A percentile compares a stretch with the other conserved stretches of the same genome.
These are phyloP conservation scores for Pseudotriccus pelzelni DNA, from an alignment of 2,797 vertebrate species.

Conservation along the genomic window DNA sequence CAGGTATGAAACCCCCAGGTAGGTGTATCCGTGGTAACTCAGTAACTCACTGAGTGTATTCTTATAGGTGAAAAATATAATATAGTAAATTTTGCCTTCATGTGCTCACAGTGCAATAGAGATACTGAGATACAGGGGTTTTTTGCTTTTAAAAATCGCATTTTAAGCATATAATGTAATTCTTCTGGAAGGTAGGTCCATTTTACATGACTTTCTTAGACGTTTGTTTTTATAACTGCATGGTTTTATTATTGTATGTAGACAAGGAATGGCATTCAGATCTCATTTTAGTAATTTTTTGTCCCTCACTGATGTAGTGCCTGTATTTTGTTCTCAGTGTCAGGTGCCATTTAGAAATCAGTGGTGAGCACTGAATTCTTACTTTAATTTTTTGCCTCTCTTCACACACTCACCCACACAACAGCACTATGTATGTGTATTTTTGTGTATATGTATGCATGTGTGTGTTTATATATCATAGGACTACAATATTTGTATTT, in stretches of 20 bases:
- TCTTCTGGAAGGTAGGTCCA: not conserved
- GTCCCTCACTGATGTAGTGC: not conserved
- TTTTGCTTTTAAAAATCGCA: not conserved
- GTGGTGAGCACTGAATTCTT: not conserved
- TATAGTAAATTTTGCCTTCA: not conserved
- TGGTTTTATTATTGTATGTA: not conserved
- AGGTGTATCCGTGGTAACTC: constrained; percentile 9
- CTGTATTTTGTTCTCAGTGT: not conserved
- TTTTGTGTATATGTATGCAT: not conserved
- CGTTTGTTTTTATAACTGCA: not conserved
- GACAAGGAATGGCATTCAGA: not conserved
- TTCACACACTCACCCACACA: not conserved
- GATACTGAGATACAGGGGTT: not conserved
- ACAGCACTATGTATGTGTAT: not conserved
- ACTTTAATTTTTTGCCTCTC: not conserved
- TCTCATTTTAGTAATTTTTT: not conserved
- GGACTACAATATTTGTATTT: not conserved
- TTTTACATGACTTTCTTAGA: not conserved
- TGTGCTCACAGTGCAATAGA: not conserved
- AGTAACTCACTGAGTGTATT: not conserved
- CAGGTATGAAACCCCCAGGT: constrained; percentile 88
- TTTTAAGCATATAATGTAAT: not conserved
- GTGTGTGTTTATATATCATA: not conserved
- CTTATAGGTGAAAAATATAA: not conserved
- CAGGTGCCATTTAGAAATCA: not conserved